Evolutionary conservation across 2,797 vertebrate species (phyloP).

Genomic region (Apodemus agrarius): DNA sequence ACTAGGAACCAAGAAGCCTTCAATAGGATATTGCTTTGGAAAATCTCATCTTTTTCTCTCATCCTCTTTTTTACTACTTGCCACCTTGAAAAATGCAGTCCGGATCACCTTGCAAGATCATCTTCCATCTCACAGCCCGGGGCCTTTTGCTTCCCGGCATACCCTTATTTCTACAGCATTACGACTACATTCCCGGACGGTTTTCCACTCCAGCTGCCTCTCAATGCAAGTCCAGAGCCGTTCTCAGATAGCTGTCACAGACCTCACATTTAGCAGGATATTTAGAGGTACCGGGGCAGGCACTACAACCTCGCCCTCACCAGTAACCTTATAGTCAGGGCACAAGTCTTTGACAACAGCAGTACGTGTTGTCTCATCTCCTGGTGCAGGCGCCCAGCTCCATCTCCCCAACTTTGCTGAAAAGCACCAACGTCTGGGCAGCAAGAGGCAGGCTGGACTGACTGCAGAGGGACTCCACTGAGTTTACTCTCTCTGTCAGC

Average conservation of each 20-base stretch:
- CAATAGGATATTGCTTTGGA: constrained; percentile 64
- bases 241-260: background rate
- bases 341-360: background rate
- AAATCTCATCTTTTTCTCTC: constrained; percentile 53
- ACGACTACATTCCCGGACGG: background rate
- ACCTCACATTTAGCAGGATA: background rate
- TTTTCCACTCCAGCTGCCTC: background rate
- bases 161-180: background rate
- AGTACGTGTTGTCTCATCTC: background rate
- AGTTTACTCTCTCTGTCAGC: background rate
- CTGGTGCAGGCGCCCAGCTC: background rate
- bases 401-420: background rate
- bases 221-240: background rate
- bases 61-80: constrained; percentile 53
- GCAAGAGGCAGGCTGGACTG: background rate
- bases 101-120: background rate
- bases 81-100: constrained; percentile 53
- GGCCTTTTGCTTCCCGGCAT: background rate
- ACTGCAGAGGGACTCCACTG: background rate
- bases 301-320: background rate
- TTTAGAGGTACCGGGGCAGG: background rate
- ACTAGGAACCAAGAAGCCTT: constrained; percentile 55
- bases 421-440: background rate
- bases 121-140: constrained; percentile 44
- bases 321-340: background rate